A percentile compares a stretch with the other conserved stretches of the same genome.
phyloP scores from a whole-genome alignment of 2,113 vertebrate genomes.

The Eulacestoma nigropectus region DNA sequence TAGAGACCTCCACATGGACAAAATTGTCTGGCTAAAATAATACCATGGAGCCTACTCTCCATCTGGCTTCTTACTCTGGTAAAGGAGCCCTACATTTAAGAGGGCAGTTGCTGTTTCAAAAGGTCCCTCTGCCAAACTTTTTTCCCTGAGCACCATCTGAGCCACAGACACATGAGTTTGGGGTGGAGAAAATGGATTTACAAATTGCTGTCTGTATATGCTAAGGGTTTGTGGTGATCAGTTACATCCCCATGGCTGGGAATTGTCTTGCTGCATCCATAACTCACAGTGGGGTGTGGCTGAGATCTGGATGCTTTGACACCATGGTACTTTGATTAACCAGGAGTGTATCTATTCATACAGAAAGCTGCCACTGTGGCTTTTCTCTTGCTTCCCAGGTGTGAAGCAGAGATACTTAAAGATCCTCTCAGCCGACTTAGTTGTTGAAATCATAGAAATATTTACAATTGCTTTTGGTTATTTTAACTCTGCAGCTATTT shows the following conservation, averaged over 20 bases:
- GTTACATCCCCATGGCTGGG: neutral
- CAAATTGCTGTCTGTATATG: neutral
- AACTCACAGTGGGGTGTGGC: accelerated
- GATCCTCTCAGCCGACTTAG: neutral
- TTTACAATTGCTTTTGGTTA: neutral
- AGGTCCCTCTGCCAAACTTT: neutral
- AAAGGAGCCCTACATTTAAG: neutral
- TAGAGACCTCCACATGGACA: neutral
- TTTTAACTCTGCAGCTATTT: neutral
- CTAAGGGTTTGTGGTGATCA: neutral
- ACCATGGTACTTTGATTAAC: neutral
- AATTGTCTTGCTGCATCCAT: neutral
- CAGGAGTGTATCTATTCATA: neutral
- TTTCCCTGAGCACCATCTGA: neutral
- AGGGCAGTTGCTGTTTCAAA: neutral
- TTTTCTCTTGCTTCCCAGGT: neutral
- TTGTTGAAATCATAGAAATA: neutral
- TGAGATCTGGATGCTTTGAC: neutral
- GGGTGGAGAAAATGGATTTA: neutral
- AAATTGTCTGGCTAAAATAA: neutral
- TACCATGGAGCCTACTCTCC: neutral
- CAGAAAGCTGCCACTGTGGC: neutral
- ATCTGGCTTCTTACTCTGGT: neutral
- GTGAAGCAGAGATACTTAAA: neutral
- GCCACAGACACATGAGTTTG: accelerated